These are phyloP conservation scores for Philonicus albiceps DNA, from an alignment of 2,888 invertebrate genomes.

Conservation along the genomic window DNA sequence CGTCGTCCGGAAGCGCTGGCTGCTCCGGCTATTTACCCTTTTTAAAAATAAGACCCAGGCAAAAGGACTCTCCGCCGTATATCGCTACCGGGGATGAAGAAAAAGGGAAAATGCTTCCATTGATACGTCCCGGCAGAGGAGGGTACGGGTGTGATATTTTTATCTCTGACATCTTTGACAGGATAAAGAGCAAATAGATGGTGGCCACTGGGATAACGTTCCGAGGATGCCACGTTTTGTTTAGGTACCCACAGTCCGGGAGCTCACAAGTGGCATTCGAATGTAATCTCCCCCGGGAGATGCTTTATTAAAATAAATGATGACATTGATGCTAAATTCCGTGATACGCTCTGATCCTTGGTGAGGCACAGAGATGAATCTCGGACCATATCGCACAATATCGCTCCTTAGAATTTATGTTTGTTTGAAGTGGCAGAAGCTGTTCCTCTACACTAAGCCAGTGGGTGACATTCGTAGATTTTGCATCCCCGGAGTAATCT, in stretches of 20 bases:
- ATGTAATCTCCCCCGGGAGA: slow-evolving; percentile 35
- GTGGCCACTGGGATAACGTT: slow-evolving; percentile 11
- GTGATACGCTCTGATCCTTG: not conserved
- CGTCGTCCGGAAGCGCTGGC: not conserved
- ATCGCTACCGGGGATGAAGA: not conserved
- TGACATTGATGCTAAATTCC: slow-evolving; percentile 31
- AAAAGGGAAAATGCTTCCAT: slow-evolving; percentile 4
- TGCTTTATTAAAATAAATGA: slow-evolving; percentile 41
- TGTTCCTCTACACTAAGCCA: not conserved
- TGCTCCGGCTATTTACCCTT: slow-evolving; percentile 29
- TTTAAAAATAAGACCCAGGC: slow-evolving; percentile 28
- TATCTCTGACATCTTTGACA: slow-evolving; percentile 41
- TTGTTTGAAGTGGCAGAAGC: slow-evolving; percentile 10
- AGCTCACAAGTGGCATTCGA: slow-evolving; percentile 14
- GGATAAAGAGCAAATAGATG: slow-evolving; percentile 30
- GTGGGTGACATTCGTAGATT: not conserved
- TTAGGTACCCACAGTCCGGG: not conserved
- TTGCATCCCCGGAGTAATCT: not conserved
- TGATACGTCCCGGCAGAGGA: slow-evolving; percentile 4
- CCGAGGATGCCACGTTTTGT: not conserved
- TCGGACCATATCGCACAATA: slow-evolving; percentile 18
- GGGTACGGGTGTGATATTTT: slow-evolving; percentile 30
- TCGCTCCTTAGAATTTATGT: slow-evolving; percentile 16
- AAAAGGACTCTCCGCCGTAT: slow-evolving; percentile 1
- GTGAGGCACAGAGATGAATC: slow-evolving; percentile 18